Evolutionary conservation across 2,888 invertebrate genomes (phyloP).

Genomic region (Temnothorax ravouxi): DNA sequence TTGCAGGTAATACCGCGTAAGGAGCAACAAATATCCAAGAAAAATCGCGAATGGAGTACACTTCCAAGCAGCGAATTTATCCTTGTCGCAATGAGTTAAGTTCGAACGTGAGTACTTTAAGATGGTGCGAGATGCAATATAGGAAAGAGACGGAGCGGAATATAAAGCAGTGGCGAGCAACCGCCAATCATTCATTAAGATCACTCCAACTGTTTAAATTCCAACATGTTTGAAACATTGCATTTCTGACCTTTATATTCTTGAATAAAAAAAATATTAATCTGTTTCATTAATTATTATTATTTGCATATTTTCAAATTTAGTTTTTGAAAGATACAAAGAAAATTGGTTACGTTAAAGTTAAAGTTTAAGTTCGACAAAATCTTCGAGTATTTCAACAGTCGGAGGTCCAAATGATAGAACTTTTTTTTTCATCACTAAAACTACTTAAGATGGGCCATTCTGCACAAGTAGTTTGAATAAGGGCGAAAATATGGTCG

Average conservation of each 20-base stretch:
- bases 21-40: constrained; percentile 42
- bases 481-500: not conserved
- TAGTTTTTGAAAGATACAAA: not conserved
- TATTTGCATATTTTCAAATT: not conserved
- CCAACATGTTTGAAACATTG: not conserved
- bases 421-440: not conserved
- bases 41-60: constrained; percentile 29
- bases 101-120: constrained; percentile 41
- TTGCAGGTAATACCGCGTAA: not conserved
- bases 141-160: constrained; percentile 20
- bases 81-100: constrained; percentile 44
- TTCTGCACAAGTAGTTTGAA: not conserved
- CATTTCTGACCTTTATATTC: not conserved
- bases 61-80: constrained; percentile 37
- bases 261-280: not conserved
- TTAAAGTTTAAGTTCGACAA: not conserved
- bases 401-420: not conserved
- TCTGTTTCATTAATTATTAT: not conserved
- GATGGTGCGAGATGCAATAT: constrained; percentile 21
- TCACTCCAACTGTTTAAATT: not conserved
- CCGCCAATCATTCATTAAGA: constrained; percentile 1
- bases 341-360: not conserved
- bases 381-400: not conserved
- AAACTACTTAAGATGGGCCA: not conserved
- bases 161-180: constrained; percentile 52